These are phyloP conservation scores for Epistrophe eligans DNA, from an alignment of 2,888 invertebrate species.

Conservation along the genomic window DNA sequence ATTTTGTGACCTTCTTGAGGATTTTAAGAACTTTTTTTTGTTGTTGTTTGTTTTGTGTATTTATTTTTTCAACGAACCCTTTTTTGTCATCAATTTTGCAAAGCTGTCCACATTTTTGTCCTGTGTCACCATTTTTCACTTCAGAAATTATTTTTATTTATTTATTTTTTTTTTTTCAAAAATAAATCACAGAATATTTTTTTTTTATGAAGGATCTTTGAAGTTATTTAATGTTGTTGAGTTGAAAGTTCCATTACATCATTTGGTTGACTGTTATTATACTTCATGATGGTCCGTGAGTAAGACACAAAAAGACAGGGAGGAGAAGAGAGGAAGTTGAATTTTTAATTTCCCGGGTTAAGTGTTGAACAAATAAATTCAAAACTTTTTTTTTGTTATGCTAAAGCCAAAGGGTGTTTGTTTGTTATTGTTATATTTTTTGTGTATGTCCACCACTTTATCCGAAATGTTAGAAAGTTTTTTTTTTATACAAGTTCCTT, in stretches of 20 bases:
- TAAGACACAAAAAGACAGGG: not conserved
- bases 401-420: not conserved
- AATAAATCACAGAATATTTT: conserved; percentile 18
- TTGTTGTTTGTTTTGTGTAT: not conserved
- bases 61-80: conserved; percentile 1
- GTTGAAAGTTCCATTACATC: conserved; percentile 37
- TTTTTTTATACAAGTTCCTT: not conserved
- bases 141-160: conserved; percentile 2
- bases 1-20: conserved; percentile 13
- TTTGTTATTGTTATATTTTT: not conserved
- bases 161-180: not conserved
- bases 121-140: conserved; percentile 18
- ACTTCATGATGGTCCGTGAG: not conserved
- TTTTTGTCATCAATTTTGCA: conserved; percentile 27
- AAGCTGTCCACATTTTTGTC: conserved; percentile 20
- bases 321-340: conserved; percentile 32
- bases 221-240: conserved; percentile 56
- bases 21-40: not conserved
- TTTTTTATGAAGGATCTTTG: conserved; percentile 11
- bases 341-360: conserved; percentile 72
- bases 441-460: not conserved
- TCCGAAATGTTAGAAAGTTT: conserved; percentile 7
- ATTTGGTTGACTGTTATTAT: conserved; percentile 39
- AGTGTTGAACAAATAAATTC: conserved; percentile 68
- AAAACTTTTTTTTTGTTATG: conserved; percentile 29